Percentiles rank a stretch among this genome's conserved stretches.
Evolutionary conservation across 2,113 vertebrate species (phyloP).

Genomic region (Planiliza haematocheilus): DNA sequence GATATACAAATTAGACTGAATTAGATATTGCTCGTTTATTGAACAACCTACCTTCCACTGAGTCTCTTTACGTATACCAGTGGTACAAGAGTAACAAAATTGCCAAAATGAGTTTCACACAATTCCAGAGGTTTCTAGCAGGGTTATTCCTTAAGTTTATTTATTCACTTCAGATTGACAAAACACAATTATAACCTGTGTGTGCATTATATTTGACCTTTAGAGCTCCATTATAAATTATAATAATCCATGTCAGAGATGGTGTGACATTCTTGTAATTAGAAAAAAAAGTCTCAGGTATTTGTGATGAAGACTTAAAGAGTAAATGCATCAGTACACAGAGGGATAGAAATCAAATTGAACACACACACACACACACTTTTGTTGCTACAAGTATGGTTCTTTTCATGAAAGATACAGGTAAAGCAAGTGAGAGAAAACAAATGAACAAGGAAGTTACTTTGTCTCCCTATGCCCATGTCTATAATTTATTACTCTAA

Average conservation of each 20-base stretch:
- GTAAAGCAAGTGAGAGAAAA: not conserved
- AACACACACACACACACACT: too few relatives aligned
- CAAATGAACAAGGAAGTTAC: not conserved
- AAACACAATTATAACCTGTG: not conserved
- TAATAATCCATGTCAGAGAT: slow-evolving; percentile 1
- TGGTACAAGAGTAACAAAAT: slow-evolving; percentile 1
- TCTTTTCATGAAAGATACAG: not conserved
- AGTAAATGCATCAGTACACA: not conserved
- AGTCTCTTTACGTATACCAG: not conserved
- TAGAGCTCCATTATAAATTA: not conserved
- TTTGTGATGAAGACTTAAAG: not conserved
- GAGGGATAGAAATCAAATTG: too few relatives aligned
- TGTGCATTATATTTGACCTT: slow-evolving; percentile 1
- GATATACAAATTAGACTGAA: slow-evolving; percentile 13
- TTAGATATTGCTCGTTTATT: slow-evolving; percentile 5
- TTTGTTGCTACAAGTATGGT: too few relatives aligned
- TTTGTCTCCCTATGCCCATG: not conserved
- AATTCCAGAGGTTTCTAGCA: not conserved
- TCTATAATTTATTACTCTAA: slow-evolving; percentile 5
- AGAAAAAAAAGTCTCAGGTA: not conserved
- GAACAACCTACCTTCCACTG: not conserved
- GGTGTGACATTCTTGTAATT: not conserved
- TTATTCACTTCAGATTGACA: not conserved
- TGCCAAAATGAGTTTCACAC: not conserved
- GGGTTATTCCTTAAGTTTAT: not conserved